Percentiles rank a stretch among this genome's conserved stretches.
Conservation (phyloP, 2,113 vertebrate genomes). For the Nettapus auritus region DNA sequence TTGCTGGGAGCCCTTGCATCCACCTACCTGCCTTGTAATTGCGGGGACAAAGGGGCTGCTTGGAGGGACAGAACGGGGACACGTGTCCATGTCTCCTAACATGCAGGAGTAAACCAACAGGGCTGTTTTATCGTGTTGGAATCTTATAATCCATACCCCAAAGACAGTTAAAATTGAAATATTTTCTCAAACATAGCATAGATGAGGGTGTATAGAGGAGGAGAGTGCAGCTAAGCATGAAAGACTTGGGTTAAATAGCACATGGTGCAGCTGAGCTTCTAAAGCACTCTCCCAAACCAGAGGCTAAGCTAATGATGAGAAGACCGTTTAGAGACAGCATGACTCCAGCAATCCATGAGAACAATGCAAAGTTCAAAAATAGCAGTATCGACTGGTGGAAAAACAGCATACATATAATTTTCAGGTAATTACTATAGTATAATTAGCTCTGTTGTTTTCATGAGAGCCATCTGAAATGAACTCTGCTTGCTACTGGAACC, state of each 20-base stretch:
- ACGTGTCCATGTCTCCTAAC: slow-evolving; percentile 27
- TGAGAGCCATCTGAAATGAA: slow-evolving; percentile 35
- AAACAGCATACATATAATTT: slow-evolving; percentile 79
- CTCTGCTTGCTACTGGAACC: neutral
- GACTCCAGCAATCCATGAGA: slow-evolving; percentile 60
- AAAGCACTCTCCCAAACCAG: neutral
- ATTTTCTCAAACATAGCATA: neutral
- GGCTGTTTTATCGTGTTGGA: neutral
- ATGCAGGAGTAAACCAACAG: neutral
- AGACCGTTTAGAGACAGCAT: slow-evolving; percentile 13
- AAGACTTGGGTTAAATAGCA: neutral
- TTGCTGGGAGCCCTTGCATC: neutral
- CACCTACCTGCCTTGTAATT: neutral
- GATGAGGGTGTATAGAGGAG: neutral
- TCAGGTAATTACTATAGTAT: slow-evolving; percentile 75
- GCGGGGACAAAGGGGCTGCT: slow-evolving; percentile 41
- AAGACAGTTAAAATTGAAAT: neutral
- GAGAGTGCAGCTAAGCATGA: neutral
- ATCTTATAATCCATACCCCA: neutral
- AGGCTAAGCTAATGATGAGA: slow-evolving; percentile 7
- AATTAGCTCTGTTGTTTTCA: slow-evolving; percentile 71
- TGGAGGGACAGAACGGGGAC: slow-evolving; percentile 56
- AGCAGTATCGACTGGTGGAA: slow-evolving; percentile 69
- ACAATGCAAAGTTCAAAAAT: slow-evolving; percentile 71
- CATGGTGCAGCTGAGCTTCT: neutral